Evolutionary conservation across 2,113 vertebrate species (phyloP).

Genomic region (rabbit (Oryctolagus cuniculus)): mOryCun1.1 NC_091444.1:60135001-60135500

Average conservation of each 20-base stretch:
- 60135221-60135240: neutral
- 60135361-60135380: constrained; percentile 97
- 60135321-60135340: neutral
- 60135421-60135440: constrained; percentile 97
- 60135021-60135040: neutral
- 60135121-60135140: neutral
- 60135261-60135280: fast-evolving
- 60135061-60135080: neutral
- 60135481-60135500: constrained; percentile 96
- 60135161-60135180: neutral
- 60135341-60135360: constrained; percentile 91
- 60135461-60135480: constrained; percentile 94
- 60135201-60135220: neutral
- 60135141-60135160: neutral
- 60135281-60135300: neutral
- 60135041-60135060: neutral
- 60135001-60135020: neutral
- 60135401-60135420: constrained; percentile 96
- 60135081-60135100: neutral
- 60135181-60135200: neutral
- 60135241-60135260: neutral
- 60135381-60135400: constrained; percentile 97
- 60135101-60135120: neutral
- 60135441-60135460: constrained; percentile 98
- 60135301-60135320: fast-evolving